A percentile compares a stretch with the other conserved stretches of the same genome.
phyloP scores from a whole-genome alignment of 2,797 vertebrate species.

The Hozukius guyotensis region DNA sequence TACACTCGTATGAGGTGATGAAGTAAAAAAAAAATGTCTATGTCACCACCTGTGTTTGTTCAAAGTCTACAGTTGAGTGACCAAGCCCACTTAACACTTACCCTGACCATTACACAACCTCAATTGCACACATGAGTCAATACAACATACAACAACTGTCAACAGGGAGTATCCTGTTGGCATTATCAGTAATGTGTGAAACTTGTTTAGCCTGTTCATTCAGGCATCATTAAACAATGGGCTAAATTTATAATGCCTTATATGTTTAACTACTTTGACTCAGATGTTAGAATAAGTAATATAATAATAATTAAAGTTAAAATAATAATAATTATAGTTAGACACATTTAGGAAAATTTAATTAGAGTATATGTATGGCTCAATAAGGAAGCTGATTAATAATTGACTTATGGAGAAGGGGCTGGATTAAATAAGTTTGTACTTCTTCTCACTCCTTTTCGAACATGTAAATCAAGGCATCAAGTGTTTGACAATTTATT shows the following conservation, averaged over 20 bases:
- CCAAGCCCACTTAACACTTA: neutral
- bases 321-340: too few species aligned
- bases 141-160: neutral
- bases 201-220: neutral
- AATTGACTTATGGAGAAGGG: too few species aligned
- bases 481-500: too few species aligned
- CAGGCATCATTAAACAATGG: neutral
- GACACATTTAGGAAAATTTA: too few species aligned
- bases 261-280: too few species aligned
- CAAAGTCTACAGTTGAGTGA: neutral
- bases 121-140: neutral
- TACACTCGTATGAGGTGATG: neutral
- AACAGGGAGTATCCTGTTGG: neutral
- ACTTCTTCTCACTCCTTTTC: too few species aligned
- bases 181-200: neutral
- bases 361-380: too few species aligned
- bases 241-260: neutral
- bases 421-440: too few species aligned
- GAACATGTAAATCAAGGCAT: too few species aligned
- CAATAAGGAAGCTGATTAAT: too few species aligned
- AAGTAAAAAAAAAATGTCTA: neutral
- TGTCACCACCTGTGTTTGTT: neutral
- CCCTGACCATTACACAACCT: slow-evolving; percentile 28
- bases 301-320: too few species aligned
- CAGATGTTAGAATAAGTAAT: too few species aligned